A percentile compares a stretch with the other conserved stretches of the same genome.
These are phyloP conservation scores for Neolamprologus variostigma DNA, from an alignment of 2,113 vertebrate genomes.

Conservation along the genomic window DNA sequence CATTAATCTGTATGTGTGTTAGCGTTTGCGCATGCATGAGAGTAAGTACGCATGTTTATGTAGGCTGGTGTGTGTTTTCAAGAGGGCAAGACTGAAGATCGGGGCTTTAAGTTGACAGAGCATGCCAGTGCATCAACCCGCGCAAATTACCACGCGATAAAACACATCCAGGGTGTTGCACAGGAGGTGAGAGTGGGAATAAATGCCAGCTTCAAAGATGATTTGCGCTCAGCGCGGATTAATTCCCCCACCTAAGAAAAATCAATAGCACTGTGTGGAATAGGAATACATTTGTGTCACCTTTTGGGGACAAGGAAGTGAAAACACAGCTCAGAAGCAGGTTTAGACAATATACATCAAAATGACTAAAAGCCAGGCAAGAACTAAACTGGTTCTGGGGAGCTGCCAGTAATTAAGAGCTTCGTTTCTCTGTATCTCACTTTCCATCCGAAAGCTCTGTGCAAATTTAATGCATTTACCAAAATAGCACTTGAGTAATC, in stretches of 20 bases:
- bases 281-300: constrained; percentile 66
- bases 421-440: neutral
- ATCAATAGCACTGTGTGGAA: constrained; percentile 59
- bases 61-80: constrained; percentile 11
- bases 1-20: constrained; percentile 58
- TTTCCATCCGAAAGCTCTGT: neutral
- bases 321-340: constrained; percentile 16
- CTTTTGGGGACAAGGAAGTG: constrained; percentile 5
- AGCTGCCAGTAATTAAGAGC: constrained; percentile 28
- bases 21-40: neutral
- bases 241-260: constrained; percentile 56
- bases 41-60: constrained; percentile 11
- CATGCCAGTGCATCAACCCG: constrained; percentile 63
- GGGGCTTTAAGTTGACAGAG: constrained; percentile 62
- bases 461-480: neutral
- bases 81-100: constrained; percentile 20
- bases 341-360: constrained; percentile 38
- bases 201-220: constrained; percentile 53
- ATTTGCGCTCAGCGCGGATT: constrained; percentile 59
- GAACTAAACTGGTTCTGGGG: neutral
- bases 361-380: constrained; percentile 26
- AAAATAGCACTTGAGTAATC: constrained; percentile 14
- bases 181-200: constrained; percentile 52
- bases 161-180: constrained; percentile 24
- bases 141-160: constrained; percentile 60